A percentile compares a stretch with the other conserved stretches of the same genome.
Evolutionary conservation across 2,888 invertebrate genomes (phyloP).

Genomic region (Drosophila sordidula): DNA sequence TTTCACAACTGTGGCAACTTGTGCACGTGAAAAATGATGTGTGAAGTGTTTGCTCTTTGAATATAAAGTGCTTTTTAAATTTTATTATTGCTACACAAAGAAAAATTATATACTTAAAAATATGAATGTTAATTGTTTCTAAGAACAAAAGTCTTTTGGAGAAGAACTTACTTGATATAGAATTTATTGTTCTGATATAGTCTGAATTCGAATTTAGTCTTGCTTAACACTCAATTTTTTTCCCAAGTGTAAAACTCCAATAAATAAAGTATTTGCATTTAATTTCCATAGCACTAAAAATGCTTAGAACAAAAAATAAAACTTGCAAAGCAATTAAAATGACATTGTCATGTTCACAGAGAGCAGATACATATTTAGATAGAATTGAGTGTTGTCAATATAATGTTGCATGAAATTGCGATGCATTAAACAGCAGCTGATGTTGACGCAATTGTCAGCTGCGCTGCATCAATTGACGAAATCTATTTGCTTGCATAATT

Average conservation of each 20-base stretch:
- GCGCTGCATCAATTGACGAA: constrained; percentile 44
- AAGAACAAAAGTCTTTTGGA: no score
- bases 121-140: no score
- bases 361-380: neutral
- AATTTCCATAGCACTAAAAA: neutral
- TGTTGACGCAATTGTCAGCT: constrained; percentile 42
- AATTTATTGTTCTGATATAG: no score
- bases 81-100: neutral
- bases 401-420: neutral
- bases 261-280: neutral
- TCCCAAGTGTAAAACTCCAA: neutral
- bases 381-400: neutral
- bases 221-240: no score
- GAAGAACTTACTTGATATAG: no score
- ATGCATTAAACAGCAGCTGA: constrained; percentile 4
- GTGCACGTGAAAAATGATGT: neutral
- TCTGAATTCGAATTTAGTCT: no score
- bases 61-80: no score
- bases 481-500: constrained; percentile 38
- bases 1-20: neutral
- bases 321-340: constrained; percentile 29
- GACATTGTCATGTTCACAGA: constrained; percentile 13
- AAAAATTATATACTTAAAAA: no score
- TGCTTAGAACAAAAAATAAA: neutral
- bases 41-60: neutral